phyloP scores from a whole-genome alignment of 2,113 vertebrate genomes.

The Centropristis striata region DNA sequence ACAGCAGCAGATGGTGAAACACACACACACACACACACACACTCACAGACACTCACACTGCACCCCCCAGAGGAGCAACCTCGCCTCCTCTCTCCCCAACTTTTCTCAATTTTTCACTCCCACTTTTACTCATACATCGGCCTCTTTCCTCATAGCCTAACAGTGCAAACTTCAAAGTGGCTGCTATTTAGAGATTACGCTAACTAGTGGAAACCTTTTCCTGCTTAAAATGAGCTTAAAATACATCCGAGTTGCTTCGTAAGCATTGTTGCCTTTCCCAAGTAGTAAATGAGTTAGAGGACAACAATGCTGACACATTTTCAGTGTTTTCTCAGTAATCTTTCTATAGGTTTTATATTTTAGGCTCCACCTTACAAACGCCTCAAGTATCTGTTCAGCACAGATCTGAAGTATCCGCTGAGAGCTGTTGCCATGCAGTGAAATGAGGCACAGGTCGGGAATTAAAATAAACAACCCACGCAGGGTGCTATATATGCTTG shows the following conservation, averaged over 20 bases:
- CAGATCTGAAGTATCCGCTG: slow-evolving; percentile 47
- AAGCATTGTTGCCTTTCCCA: slow-evolving; percentile 49
- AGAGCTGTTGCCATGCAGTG: slow-evolving; percentile 61
- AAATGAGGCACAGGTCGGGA: slow-evolving; percentile 55
- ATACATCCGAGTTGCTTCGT: slow-evolving; percentile 54
- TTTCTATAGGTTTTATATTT: slow-evolving; percentile 14
- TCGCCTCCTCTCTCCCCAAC: slow-evolving; percentile 68
- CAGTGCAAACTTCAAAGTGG: slow-evolving; percentile 58
- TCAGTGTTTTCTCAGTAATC: slow-evolving; percentile 15
- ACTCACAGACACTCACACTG: slow-evolving; percentile 52
- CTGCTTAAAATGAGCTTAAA: slow-evolving; percentile 27
- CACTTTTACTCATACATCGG: slow-evolving; percentile 48
- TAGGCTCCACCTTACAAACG: slow-evolving; percentile 43
- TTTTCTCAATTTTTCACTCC: slow-evolving; percentile 64
- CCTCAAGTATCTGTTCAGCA: slow-evolving; percentile 48
- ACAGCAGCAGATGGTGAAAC: slow-evolving; percentile 77
- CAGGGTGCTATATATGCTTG: slow-evolving; percentile 54
- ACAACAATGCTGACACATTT: neutral
- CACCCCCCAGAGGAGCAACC: slow-evolving; percentile 63
- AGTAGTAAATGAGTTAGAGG: slow-evolving; percentile 38
- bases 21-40: slow-evolving; percentile 44
- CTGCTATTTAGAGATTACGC: slow-evolving; percentile 49
- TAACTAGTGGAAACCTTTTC: slow-evolving; percentile 20
- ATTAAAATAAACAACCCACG: slow-evolving; percentile 75
- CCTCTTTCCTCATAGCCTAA: slow-evolving; percentile 27